Evolutionary conservation across 2,888 invertebrate species (phyloP).

Genomic region (Chesias legatella): DNA sequence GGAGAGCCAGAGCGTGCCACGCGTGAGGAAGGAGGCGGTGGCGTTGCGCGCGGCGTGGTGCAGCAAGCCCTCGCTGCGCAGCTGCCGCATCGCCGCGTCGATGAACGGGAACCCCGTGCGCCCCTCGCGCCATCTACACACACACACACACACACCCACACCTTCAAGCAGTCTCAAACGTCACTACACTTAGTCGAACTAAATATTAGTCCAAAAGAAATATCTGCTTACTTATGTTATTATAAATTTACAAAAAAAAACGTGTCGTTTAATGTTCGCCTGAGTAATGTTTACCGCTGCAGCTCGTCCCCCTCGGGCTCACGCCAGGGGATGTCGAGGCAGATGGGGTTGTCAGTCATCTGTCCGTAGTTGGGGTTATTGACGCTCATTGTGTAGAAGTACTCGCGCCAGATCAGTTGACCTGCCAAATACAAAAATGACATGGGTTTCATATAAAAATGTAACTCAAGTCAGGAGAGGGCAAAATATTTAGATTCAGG

Average conservation of each 20-base stretch:
- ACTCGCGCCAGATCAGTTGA: conserved; percentile 88
- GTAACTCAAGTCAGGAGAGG: no score
- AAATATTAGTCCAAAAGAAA: no score
- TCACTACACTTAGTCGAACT: no score
- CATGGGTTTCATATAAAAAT: no score
- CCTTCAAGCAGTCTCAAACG: no score
- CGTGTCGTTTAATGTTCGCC: neutral
- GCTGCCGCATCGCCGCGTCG: conserved; percentile 87
- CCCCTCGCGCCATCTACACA: conserved; percentile 78
- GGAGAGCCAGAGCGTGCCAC: conserved; percentile 87
- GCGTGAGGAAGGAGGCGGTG: conserved; percentile 86
- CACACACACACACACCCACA: neutral
- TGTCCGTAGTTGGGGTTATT: conserved; percentile 85
- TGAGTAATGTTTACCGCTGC: conserved; percentile 48
- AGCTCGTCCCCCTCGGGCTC: conserved; percentile 72
- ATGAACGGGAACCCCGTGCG: conserved; percentile 86
- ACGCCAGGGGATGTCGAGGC: conserved; percentile 85
- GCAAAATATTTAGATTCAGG: no score
- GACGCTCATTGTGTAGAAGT: conserved; percentile 89
- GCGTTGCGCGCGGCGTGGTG: conserved; percentile 86
- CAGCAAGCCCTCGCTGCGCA: conserved; percentile 85
- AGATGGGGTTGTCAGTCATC: conserved; percentile 86
- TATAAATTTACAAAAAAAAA: no score
- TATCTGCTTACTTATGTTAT: no score
- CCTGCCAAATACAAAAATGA: conserved; percentile 52